Evolutionary conservation across 2,113 vertebrate species (phyloP).

Genomic region (Periophthalmus modestus): DNA sequence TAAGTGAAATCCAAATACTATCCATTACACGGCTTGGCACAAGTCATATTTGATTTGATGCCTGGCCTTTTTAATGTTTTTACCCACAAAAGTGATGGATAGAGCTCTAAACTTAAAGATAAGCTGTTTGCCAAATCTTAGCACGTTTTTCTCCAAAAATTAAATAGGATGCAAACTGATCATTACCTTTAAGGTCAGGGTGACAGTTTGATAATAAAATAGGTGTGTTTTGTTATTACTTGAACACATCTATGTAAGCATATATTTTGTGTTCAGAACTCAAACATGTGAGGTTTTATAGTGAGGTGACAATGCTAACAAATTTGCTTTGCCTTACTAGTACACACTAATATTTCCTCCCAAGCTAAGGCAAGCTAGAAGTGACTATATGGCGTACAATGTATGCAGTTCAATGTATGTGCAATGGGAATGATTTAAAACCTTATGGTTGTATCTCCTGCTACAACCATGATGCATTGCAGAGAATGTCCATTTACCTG

Average conservation of each 20-base stretch:
- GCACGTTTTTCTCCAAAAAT: not conserved
- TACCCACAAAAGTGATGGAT: conserved; percentile 24
- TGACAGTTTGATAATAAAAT: not conserved
- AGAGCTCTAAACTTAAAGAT: not conserved
- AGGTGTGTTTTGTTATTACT: not conserved
- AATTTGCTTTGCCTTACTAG: too few relatives aligned
- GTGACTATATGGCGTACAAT: not conserved
- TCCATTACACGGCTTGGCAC: conserved; percentile 46
- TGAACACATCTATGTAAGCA: too few relatives aligned
- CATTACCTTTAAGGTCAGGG: not conserved
- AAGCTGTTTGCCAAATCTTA: not conserved
- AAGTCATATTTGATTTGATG: conserved; percentile 30
- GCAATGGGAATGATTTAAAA: not conserved
- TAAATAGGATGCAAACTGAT: not conserved
- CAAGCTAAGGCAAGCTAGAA: too few relatives aligned
- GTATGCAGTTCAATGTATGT: not conserved
- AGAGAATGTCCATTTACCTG: not conserved
- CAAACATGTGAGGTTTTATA: too few relatives aligned
- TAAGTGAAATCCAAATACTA: conserved; percentile 54
- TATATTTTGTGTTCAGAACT: too few relatives aligned
- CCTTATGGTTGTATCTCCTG: not conserved
- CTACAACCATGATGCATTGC: not conserved
- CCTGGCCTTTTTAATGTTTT: conserved; percentile 11
- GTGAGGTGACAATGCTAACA: too few relatives aligned
- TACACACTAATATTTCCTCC: too few relatives aligned